A percentile compares a stretch with the other conserved stretches of the same genome.
Evolutionary conservation across 2,113 vertebrate species (phyloP).

Genomic region (Sapayoa aenigma): DNA sequence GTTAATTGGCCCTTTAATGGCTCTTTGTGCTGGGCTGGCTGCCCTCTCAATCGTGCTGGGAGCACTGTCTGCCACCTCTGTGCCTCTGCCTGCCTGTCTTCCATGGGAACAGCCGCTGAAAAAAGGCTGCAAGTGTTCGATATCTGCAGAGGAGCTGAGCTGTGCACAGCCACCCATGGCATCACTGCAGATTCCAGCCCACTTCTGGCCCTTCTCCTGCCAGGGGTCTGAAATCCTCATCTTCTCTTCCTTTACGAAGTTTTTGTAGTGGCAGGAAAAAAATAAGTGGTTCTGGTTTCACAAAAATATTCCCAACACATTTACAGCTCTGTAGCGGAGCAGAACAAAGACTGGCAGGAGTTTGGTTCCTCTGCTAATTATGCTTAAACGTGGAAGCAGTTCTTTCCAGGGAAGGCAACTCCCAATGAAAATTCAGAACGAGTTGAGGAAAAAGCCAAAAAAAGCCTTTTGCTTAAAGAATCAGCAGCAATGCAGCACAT

Average conservation of each 20-base stretch:
- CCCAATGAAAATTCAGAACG: background rate
- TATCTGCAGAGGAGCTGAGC: background rate
- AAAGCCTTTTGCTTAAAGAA: background rate
- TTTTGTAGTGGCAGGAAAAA: background rate
- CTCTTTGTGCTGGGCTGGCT: background rate
- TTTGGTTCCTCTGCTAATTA: slow-evolving; percentile 5
- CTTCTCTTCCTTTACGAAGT: background rate
- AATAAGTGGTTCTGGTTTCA: background rate
- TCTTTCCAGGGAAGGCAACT: background rate
- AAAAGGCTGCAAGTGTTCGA: fast-evolving
- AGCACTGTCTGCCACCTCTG: background rate
- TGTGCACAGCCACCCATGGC: fast-evolving
- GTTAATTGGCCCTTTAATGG: background rate
- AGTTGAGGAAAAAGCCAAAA: background rate
- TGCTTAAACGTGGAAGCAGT: background rate
- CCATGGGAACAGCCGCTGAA: background rate
- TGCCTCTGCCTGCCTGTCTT: background rate
- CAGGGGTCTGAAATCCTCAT: background rate
- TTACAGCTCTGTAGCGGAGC: background rate
- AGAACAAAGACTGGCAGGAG: background rate
- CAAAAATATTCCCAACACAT: background rate
- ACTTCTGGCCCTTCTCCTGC: background rate
- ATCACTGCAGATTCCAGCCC: background rate
- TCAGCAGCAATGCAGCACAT: background rate
- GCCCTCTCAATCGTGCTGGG: background rate